Base-by-base conservation (phyloP, 2,113 vertebrate genomes). In the Eptesicus fuscus region DNA sequence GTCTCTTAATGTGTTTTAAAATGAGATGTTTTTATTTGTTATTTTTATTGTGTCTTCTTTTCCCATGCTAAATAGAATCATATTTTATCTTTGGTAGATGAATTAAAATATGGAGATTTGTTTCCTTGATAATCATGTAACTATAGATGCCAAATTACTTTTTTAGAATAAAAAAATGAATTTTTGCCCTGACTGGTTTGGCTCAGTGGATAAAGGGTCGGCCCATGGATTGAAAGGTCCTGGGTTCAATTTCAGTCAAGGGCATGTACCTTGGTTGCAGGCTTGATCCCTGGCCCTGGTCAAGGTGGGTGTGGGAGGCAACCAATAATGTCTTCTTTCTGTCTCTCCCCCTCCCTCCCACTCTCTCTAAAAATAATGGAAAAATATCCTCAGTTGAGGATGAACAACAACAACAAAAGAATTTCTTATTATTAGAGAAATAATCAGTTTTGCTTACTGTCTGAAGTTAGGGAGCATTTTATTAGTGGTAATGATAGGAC, bases 51-150 rank as follows among this genome's bases (percentile, higher is more conserved):
- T 49, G 18, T 63, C 9, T 89, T 71, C 83, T 93, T 69, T 28
- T 28, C 12, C 4, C 3, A 93, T 94, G 10, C 70, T 96, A 92
- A 96, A 93, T 87, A 59, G 23, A 42, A 82, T 8, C 85, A 77
- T 85, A 89, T 95, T 96, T 96, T 92, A 93, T 30, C 49, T 90
- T 23, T 82, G 11, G 42, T 83, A 79, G 47, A 83, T 88, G 35
- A 91, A 86, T 94, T 95, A 37, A 51, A n/a, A 88, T 42, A 86
- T 74, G 82, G 20, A 92, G 13, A 91, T 82, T 70, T 91, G 22
- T 95, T 92, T 94, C 59, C 79, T 73, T 95, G 49, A 73, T 20
- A 67, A 73, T 86, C 88, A 65, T 92, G 1, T 92, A 90, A 70
- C 11, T 95, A 47, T 88, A 51, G 35, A 85, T 49, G 42, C 28